Evolutionary conservation across 2,888 invertebrate genomes (phyloP).

Genomic region (Penaeus monodon): DNA sequence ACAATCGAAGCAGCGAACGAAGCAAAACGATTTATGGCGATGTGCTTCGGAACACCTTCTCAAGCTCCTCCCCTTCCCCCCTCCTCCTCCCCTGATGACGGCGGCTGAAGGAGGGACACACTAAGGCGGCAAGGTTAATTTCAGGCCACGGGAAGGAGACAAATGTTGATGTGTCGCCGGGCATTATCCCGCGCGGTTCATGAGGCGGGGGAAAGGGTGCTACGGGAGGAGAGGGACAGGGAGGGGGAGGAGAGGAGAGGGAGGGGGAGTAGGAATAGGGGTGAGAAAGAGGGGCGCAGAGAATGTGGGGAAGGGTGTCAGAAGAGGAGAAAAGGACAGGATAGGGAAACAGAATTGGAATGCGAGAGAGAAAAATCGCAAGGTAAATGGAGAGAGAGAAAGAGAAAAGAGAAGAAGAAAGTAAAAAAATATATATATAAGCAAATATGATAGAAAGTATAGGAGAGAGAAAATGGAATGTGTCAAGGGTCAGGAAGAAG

Average conservation of each 20-base stretch:
- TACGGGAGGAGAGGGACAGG: slow-evolving; percentile 2
- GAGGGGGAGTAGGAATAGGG: not conserved
- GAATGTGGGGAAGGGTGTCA: not conserved
- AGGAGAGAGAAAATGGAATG: not conserved
- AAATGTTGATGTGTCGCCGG: slow-evolving; percentile 39
- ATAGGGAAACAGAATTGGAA: not conserved
- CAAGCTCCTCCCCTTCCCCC: not conserved
- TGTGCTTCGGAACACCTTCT: too few species aligned
- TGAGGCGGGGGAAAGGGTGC: not conserved
- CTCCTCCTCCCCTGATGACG: slow-evolving; percentile 10
- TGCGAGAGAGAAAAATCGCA: not conserved
- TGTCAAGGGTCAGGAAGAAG: not conserved
- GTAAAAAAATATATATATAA: too few species aligned
- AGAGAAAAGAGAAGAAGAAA: too few species aligned
- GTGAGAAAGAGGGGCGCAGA: not conserved
- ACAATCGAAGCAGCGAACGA: too few species aligned
- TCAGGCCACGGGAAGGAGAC: slow-evolving; percentile 33
- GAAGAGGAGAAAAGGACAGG: not conserved
- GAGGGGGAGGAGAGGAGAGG: slow-evolving; percentile 8
- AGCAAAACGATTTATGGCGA: too few species aligned
- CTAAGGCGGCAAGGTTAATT: slow-evolving; percentile 31
- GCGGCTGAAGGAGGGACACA: not conserved
- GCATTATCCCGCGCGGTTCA: slow-evolving; percentile 15
- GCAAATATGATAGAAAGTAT: not conserved
- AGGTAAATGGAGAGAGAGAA: not conserved